Base-by-base conservation (phyloP, 2,797 vertebrate species). In the Pipistrellus kuhlii region DNA sequence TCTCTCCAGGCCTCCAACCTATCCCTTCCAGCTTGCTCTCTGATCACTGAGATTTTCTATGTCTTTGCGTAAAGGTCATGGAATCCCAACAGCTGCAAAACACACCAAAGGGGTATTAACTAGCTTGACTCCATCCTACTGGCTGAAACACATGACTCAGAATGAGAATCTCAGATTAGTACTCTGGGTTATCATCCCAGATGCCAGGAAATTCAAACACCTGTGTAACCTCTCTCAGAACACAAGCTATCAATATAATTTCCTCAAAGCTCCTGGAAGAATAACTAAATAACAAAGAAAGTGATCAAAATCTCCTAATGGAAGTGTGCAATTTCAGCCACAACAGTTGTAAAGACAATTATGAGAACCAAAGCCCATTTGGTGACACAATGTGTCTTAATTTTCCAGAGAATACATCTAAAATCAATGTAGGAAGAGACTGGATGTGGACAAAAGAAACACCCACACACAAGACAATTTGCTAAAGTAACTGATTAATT, bases 51-150 rank as follows among this genome's bases (percentile, higher is more conserved):
- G 72, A 91, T 93, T 89, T 72, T 94, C 71, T 78, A 53, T 93
- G 85, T 94, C 94, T 95, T 81, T 95, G 82, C 32, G 2, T 84
- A 95, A 97, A 95, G 88, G 93, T 97, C 95, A 97, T 64, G 14
- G 88, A 95, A 94, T 96, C 75, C 73, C 64, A 95, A 96, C 91
- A 96, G 94, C 96, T 94, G 89, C 75, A 95, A 91, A 94, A 95
- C 94, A 97, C 68, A 86, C 69, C 0, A 1, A 80, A 84, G 35
- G 85, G n/a, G 78, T 92, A 97, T 97, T 97, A 97, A 92, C 82
- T 92, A 91, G 77, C 59, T 94, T 96, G 84, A 96, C 85, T 96
- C 73, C 80, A 92, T 82, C 55, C 82, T 88, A 66, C 75, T 77
- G 88, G 2, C 55, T 81, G 73, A 92, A 96, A 80, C 82, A 72